Evolutionary conservation across 1,140 invertebrate species (phyloP), one percentile per base, ranked within the genome.

Genomic region (Hyles euphorbiae): DNA sequence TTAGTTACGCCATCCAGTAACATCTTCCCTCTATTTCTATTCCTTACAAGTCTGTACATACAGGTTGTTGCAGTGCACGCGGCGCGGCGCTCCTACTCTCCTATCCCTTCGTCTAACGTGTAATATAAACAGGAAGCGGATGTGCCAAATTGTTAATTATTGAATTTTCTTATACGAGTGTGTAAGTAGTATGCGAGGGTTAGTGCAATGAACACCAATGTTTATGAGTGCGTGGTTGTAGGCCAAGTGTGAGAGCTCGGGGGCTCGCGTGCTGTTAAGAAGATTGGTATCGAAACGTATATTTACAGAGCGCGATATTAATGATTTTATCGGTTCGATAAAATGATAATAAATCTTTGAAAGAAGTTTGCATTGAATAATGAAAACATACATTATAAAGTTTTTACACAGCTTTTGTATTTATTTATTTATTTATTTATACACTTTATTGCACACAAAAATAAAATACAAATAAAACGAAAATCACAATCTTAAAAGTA

Each of bases 71-170:
- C 40, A 11, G 43, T 43, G 47, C 53, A 45, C 36, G 40, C 34
- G 12, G 10, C n/a, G 44, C 55, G 56, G 36, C 60, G 50, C 49
- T 46, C 59, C 57, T 58, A 8, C 44, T 52, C 51, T 50, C 56
- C 51, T 59, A 34, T 55, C 60, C 63, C 67, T 54, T 61, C 60
- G 67, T 63, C 47, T 61, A 60, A 67, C 58, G 62, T 58, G 58
- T 70, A 73, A 68, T 67, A 68, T 51, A 76, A 72, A 73, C 74
- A 76, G 74, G 74, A 76, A 76, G 53, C 58, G 43, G 67, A 75
- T 75, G 81, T 83, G 81, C 81, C 81, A 83, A 83, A 81, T 76
- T 76, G 73, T 79, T 83, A 71, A 78, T 83, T 75, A 76, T 76
- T 75, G 70, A 68, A 56, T 59, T 51, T 67, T 54, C 44, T 55